These are phyloP conservation scores for Oreotragus oreotragus DNA, from an alignment of 2,113 vertebrate genomes.

Conservation along the genomic window DNA sequence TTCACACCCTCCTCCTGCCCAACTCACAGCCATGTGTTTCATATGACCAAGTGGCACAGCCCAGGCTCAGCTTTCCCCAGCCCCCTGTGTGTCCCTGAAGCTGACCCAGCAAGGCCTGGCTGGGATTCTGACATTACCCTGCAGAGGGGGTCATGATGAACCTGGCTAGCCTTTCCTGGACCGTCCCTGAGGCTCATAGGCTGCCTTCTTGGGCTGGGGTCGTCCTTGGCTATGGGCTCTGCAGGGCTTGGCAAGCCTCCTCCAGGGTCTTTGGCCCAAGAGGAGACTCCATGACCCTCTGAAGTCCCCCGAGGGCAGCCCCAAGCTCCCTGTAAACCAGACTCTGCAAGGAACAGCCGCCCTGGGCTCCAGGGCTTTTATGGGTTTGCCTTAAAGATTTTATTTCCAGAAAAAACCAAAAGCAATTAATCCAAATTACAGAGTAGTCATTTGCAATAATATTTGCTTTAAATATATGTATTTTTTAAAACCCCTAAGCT, in stretches of 20 bases:
- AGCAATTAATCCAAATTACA: conserved; percentile 79
- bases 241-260: neutral
- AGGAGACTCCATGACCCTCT: neutral
- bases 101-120: neutral
- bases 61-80: neutral
- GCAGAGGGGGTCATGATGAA: rapidly evolving
- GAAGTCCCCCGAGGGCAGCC: neutral
- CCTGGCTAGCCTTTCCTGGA: neutral
- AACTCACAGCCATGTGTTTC: rapidly evolving
- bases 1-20: neutral
- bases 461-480: conserved; percentile 77
- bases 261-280: neutral
- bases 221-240: neutral
- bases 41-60: rapidly evolving
- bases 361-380: conserved; percentile 56
- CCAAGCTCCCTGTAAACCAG: neutral
- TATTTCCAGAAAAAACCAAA: conserved; percentile 74
- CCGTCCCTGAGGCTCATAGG: neutral
- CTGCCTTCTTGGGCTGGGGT: neutral
- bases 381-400: conserved; percentile 74
- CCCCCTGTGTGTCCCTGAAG: neutral
- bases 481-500: conserved; percentile 69
- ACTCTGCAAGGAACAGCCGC: neutral
- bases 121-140: neutral
- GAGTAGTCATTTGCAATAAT: conserved; percentile 75